These are phyloP conservation scores for Triops longicaudatus DNA, from an alignment of 1,140 invertebrate species.

Conservation along the genomic window DNA sequence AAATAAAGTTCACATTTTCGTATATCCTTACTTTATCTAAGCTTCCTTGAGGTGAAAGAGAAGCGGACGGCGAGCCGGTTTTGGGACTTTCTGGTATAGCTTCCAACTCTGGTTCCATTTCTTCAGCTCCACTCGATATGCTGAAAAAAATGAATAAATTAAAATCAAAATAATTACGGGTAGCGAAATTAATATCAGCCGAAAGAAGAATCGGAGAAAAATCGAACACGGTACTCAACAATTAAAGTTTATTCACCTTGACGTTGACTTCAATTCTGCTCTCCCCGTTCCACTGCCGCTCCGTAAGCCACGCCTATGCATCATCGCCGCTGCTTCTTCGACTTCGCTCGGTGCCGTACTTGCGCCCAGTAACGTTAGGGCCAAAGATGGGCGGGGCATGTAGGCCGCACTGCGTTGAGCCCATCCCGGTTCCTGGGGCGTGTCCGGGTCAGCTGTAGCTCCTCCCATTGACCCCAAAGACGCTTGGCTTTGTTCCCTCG, in stretches of 20 bases:
- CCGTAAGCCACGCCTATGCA: not conserved
- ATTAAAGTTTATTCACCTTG: not conserved
- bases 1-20: not conserved
- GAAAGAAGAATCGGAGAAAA: no score
- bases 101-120: conserved; percentile 53
- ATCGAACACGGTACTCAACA: no score
- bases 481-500: conserved; percentile 29
- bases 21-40: not conserved
- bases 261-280: not conserved
- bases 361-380: not conserved
- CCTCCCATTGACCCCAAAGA: conserved; percentile 24
- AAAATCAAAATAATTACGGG: no score
- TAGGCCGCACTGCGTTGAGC: not conserved
- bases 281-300: not conserved
- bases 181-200: no score
- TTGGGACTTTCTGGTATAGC: conserved; percentile 79
- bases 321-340: not conserved
- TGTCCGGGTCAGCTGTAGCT: not conserved
- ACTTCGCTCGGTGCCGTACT: not conserved
- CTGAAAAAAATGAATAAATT: not conserved
- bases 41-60: not conserved
- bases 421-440: not conserved
- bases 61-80: conserved; percentile 22
- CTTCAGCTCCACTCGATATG: conserved; percentile 27
- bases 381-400: not conserved